Evolutionary conservation across 2,888 invertebrate genomes (phyloP).

Genomic region (Gonocerus acuteangulatus): DNA sequence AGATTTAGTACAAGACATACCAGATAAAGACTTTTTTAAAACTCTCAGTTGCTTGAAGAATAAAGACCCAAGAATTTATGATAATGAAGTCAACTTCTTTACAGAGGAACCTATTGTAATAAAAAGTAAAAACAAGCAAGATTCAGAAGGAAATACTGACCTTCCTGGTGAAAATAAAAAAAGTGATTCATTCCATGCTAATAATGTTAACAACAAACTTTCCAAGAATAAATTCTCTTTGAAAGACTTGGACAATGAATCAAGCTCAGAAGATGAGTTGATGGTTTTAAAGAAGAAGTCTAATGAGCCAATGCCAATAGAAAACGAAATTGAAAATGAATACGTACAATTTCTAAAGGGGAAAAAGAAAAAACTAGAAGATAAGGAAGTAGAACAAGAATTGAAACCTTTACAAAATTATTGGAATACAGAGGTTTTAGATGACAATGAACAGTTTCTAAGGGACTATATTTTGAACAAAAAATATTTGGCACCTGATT

Average conservation of each 20-base stretch:
- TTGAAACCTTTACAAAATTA: slow-evolving; percentile 69
- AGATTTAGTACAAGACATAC: slow-evolving; percentile 19
- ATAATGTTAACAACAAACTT: no score
- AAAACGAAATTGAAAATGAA: slow-evolving; percentile 47
- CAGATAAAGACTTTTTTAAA: slow-evolving; percentile 73
- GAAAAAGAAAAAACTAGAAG: slow-evolving; percentile 53
- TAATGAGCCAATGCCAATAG: slow-evolving; percentile 49
- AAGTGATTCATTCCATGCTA: not conserved
- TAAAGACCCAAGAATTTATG: slow-evolving; percentile 83
- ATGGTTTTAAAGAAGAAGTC: slow-evolving; percentile 48
- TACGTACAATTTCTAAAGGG: slow-evolving; percentile 77
- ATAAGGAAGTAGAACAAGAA: slow-evolving; percentile 53
- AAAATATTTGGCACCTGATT: slow-evolving; percentile 50
- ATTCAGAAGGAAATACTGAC: not conserved
- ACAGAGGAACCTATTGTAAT: slow-evolving; percentile 42
- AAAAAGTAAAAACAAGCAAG: slow-evolving; percentile 54
- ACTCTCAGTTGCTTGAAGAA: slow-evolving; percentile 77
- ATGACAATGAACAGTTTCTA: slow-evolving; percentile 78
- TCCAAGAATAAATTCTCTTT: not conserved
- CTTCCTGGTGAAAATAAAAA: not conserved
- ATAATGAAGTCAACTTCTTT: slow-evolving; percentile 66
- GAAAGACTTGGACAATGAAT: slow-evolving; percentile 46
- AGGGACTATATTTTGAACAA: slow-evolving; percentile 88
- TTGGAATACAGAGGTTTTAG: slow-evolving; percentile 76
- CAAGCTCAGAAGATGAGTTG: slow-evolving; percentile 50